These are phyloP conservation scores for Pygocentrus nattereri DNA, from an alignment of 2,797 vertebrate genomes.

Conservation along the genomic window DNA sequence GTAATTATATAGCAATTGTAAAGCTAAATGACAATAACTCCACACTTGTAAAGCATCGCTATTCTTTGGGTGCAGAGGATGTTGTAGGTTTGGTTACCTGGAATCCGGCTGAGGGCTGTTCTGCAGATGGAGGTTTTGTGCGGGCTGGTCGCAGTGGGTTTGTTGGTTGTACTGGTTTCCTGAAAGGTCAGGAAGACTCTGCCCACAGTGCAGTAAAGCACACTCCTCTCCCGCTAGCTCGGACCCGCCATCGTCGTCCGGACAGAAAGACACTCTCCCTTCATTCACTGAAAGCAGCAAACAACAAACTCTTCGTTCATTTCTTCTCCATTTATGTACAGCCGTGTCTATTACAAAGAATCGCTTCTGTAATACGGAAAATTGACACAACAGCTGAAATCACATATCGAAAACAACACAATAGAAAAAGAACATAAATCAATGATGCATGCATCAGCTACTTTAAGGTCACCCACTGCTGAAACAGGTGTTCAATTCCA, in stretches of 20 bases:
- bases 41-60: background rate
- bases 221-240: slow-evolving; percentile 81
- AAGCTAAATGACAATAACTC: too few relatives aligned
- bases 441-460: background rate
- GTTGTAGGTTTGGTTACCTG: slow-evolving; percentile 84
- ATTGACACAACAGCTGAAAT: background rate
- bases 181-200: slow-evolving; percentile 79
- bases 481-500: too few relatives aligned
- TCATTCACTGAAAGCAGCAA: slow-evolving; percentile 82
- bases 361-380: background rate
- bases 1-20: too few relatives aligned
- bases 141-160: slow-evolving; percentile 81
- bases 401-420: too few relatives aligned
- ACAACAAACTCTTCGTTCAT: background rate
- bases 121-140: slow-evolving; percentile 80
- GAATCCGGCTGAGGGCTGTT: slow-evolving; percentile 77
- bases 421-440: too few relatives aligned
- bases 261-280: slow-evolving; percentile 78
- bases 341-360: too few relatives aligned
- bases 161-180: slow-evolving; percentile 80
- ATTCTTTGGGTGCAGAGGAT: background rate
- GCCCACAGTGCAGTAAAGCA: slow-evolving; percentile 82
- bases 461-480: background rate
- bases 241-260: slow-evolving; percentile 84
- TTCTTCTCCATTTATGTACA: background rate